These are phyloP conservation scores for Iselma pallidipennis DNA, from an alignment of 2,888 invertebrate species.

Conservation along the genomic window DNA sequence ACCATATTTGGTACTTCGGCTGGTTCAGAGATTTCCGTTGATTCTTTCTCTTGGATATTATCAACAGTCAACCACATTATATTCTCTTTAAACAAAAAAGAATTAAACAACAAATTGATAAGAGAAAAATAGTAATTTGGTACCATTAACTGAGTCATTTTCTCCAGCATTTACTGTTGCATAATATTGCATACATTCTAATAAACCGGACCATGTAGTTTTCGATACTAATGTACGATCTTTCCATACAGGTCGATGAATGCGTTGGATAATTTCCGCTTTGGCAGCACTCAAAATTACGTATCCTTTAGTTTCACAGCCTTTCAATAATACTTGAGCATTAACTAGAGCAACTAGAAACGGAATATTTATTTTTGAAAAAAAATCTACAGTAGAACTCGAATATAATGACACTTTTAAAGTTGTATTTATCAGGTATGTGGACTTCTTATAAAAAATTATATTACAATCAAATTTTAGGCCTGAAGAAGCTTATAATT, in stretches of 20 bases:
- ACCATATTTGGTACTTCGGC: slow-evolving; percentile 89
- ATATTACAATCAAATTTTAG: too few species aligned
- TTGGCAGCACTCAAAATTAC: slow-evolving; percentile 96
- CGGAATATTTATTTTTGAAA: too few species aligned
- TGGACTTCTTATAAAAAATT: too few species aligned
- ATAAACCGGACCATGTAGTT: slow-evolving; percentile 92
- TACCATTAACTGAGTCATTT: slow-evolving; percentile 60
- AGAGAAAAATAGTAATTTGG: background rate
- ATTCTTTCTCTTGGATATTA: slow-evolving; percentile 86
- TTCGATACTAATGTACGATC: slow-evolving; percentile 87
- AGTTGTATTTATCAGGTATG: too few species aligned
- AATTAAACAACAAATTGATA: slow-evolving; percentile 6
- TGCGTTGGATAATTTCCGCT: slow-evolving; percentile 88
- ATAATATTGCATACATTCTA: slow-evolving; percentile 99
- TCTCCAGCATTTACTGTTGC: slow-evolving; percentile 91
- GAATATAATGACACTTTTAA: too few species aligned
- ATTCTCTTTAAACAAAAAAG: slow-evolving; percentile 65
- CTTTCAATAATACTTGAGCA: slow-evolving; percentile 92
- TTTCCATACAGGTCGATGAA: slow-evolving; percentile 88
- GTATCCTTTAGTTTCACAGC: slow-evolving; percentile 96
- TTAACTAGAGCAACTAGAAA: slow-evolving; percentile 83
- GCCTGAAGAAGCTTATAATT: too few species aligned
- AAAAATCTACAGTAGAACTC: slow-evolving; percentile 2
- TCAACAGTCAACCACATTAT: slow-evolving; percentile 96
- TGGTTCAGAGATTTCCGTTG: slow-evolving; percentile 75